Evolutionary conservation across 2,888 invertebrate genomes (phyloP).

Genomic region (Ommatoiulus sabulosus): DNA sequence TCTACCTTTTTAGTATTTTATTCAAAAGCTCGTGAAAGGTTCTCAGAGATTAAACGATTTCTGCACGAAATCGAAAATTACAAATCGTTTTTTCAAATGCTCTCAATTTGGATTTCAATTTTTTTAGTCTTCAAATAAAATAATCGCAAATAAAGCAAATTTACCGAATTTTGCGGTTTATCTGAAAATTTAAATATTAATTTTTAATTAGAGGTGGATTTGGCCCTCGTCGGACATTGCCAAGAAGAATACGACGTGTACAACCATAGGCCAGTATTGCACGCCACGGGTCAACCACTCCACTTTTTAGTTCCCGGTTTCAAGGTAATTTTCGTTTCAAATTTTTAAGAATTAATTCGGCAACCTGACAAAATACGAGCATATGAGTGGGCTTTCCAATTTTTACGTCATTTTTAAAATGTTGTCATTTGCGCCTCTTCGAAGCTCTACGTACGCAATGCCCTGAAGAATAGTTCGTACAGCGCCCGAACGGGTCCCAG

Average conservation of each 20-base stretch:
- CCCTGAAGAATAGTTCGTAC: slow-evolving; percentile 3
- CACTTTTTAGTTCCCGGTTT: slow-evolving; percentile 45
- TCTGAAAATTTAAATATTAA: too few relatives aligned
- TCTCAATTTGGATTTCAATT: too few relatives aligned
- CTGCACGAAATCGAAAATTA: too few relatives aligned
- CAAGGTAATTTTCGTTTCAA: slow-evolving; percentile 29
- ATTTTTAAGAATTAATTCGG: not conserved
- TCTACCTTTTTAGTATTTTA: too few relatives aligned
- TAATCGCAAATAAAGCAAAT: too few relatives aligned
- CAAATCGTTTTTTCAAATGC: too few relatives aligned
- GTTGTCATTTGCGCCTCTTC: not conserved
- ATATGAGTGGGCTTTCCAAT: too few relatives aligned
- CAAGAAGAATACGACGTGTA: slow-evolving; percentile 56
- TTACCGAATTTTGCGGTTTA: too few relatives aligned
- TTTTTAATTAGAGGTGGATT: slow-evolving; percentile 51
- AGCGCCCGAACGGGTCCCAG: slow-evolving; percentile 53
- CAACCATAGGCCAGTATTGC: slow-evolving; percentile 49
- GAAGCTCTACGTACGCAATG: slow-evolving; percentile 53
- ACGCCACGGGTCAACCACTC: slow-evolving; percentile 49
- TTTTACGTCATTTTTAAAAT: not conserved
- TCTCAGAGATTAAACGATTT: too few relatives aligned
- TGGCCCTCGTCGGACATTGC: slow-evolving; percentile 47
- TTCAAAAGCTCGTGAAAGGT: too few relatives aligned
- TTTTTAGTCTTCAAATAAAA: too few relatives aligned
- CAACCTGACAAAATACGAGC: not conserved